A percentile compares a stretch with the other conserved stretches of the same genome.
These are phyloP conservation scores for Solea senegalensis DNA, from an alignment of 2,113 vertebrate species.

Conservation along the genomic window DNA sequence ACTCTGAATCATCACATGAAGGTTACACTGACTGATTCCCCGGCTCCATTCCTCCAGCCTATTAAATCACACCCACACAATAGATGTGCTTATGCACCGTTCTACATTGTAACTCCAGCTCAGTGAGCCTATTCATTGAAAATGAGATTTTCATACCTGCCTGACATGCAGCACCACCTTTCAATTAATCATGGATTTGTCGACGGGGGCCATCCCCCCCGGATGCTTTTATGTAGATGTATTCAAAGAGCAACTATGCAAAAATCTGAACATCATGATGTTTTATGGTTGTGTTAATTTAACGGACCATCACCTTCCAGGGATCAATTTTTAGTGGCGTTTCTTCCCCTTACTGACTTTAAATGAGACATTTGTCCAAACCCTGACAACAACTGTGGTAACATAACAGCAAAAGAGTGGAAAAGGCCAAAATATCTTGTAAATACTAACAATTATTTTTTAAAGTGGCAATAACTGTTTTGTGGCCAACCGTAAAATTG, in stretches of 20 bases:
- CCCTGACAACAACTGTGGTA: not conserved
- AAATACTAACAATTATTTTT: not conserved
- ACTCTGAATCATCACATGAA: slow-evolving; percentile 24
- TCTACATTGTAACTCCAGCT: slow-evolving; percentile 28
- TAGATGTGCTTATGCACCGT: slow-evolving; percentile 16
- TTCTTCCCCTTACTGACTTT: slow-evolving; percentile 15
- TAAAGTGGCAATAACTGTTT: not conserved
- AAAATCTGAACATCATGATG: slow-evolving; percentile 42
- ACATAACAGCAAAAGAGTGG: not conserved
- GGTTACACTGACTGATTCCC: slow-evolving; percentile 20
- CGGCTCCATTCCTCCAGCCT: not conserved
- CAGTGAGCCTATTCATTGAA: slow-evolving; percentile 41
- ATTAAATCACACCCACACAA: slow-evolving; percentile 28
- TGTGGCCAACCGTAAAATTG: not conserved
- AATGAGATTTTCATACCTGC: slow-evolving; percentile 36
- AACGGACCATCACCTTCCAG: slow-evolving; percentile 59
- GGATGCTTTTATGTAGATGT: slow-evolving; percentile 1
- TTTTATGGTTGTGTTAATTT: slow-evolving; percentile 67
- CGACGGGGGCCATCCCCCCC: not conserved
- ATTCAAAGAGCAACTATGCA: slow-evolving; percentile 37
- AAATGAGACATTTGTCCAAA: slow-evolving; percentile 13
- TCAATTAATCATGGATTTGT: slow-evolving; percentile 47
- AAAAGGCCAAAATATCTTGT: not conserved
- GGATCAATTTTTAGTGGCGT: slow-evolving; percentile 38
- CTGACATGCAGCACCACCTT: slow-evolving; percentile 34